A percentile compares a stretch with the other conserved stretches of the same genome.
phyloP scores from a whole-genome alignment of 2,888 invertebrate genomes.

The Saturnia japonica region DNA sequence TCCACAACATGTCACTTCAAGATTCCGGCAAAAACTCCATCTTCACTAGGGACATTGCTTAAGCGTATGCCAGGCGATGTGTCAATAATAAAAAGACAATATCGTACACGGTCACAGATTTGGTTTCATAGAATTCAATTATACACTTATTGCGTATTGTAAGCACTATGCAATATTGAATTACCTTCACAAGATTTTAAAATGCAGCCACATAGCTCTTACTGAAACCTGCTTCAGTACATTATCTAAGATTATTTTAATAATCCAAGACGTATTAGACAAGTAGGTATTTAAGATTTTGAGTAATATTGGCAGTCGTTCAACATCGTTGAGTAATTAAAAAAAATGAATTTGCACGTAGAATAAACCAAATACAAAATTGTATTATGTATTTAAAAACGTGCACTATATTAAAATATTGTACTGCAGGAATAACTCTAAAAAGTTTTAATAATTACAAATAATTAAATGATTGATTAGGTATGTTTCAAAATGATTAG shows the following conservation, averaged over 20 bases:
- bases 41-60: not conserved
- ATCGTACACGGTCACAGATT: not conserved
- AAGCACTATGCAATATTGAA: conserved; percentile 3
- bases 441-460: too few species aligned
- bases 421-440: too few species aligned
- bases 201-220: not conserved
- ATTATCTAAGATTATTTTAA: not conserved
- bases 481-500: too few species aligned
- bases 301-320: not conserved
- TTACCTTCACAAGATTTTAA: conserved; percentile 7
- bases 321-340: not conserved
- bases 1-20: too few species aligned
- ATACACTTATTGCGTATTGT: not conserved
- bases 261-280: not conserved
- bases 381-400: too few species aligned
- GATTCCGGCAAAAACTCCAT: too few species aligned
- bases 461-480: too few species aligned
- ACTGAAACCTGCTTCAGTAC: conserved; percentile 4
- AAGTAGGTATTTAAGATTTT: not conserved
- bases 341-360: not conserved
- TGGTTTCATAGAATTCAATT: conserved; percentile 1
- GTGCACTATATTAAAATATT: too few species aligned
- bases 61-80: not conserved
- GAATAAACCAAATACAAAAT: too few species aligned
- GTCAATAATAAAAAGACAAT: not conserved